Evolutionary conservation across 2,888 invertebrate species (phyloP), one percentile per base, ranked within the genome.

Genomic region (Plagodis dolabraria): DNA sequence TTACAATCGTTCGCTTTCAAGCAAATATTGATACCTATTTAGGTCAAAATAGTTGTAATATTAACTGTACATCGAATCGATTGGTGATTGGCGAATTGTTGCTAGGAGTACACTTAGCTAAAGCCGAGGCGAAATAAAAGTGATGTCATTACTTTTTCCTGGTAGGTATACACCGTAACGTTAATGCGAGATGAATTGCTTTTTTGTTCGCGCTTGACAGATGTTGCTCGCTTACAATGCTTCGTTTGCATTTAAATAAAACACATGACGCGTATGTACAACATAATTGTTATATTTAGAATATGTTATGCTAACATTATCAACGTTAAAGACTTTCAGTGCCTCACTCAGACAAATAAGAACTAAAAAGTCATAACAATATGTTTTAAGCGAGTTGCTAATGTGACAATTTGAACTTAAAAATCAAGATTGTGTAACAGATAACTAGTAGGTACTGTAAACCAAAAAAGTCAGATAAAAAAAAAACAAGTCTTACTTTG

Each of bases 141-240:
- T 89, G 90, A 87, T 86, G 86, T 89, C 86, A 89, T 86, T 72
- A 75, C 83, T 90, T 89, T 88, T 87, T 86, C 85, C 79, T 60
- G 71, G 70, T 71, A n/a, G n/a, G n/a, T n/a, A n/a, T n/a, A 73
- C 77, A 78, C 74, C 60, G 82, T 75, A 79, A 83, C 76, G 80
- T 80, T 86, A 83, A 85, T 84, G 83, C 70, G 80, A 85, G 80
- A 83, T 83, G 83, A 82, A 83, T 82, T 79, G 80, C 43, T 77
- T 88, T 88, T 89, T 90, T 89, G 85, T 85, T 82, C 75, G 75
- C 69, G 78, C 69, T 82, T 80, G 76, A 79, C 83, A 85, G 81
- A 85, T 86, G 80, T 79, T 83, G 73, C 67, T 67, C 72, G 55
- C 57, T 59, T 53, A 78, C 79, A 85, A 82, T 77, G 75, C 73